Conservation (phyloP, 2,797 vertebrate species). For the Aselliscus stoliczkanus region DNA sequence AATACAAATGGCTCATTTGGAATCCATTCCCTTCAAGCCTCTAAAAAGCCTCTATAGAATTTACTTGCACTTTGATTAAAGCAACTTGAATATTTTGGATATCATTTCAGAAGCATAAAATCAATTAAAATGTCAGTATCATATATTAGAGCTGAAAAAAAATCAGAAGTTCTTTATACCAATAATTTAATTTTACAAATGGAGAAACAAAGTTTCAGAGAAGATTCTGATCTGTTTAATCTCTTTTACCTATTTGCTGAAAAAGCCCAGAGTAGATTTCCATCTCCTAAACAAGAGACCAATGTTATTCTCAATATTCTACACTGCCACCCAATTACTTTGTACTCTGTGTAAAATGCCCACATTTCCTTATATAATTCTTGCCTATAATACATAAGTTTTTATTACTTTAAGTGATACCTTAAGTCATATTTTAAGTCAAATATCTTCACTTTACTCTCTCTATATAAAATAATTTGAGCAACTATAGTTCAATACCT, state of each 20-base stretch:
- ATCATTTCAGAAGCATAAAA: not conserved
- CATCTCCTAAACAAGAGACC: not conserved
- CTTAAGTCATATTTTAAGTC: not conserved
- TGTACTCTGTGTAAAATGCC: not conserved
- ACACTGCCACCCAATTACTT: accelerated
- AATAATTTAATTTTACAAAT: not conserved
- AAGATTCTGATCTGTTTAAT: not conserved
- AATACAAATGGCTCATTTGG: not conserved
- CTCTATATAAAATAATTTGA: not conserved
- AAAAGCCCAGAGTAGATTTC: not conserved
- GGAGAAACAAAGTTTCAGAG: not conserved
- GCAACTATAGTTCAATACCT: not conserved
- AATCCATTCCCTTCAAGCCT: not conserved
- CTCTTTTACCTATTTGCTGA: not conserved
- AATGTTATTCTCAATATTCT: not conserved
- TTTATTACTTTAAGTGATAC: not conserved
- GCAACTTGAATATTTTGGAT: not conserved
- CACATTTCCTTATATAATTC: not conserved
- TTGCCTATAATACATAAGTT: not conserved
- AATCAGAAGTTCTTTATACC: not conserved
- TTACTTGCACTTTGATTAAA: not conserved
- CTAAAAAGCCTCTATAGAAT: not conserved
- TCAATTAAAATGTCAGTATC: not conserved
- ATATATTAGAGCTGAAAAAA: not conserved
- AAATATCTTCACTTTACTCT: not conserved